Percentiles rank a stretch among this genome's conserved stretches.
phyloP scores from a whole-genome alignment of 1,140 invertebrate genomes.

The Aphaenogaster ashmeadi region DNA sequence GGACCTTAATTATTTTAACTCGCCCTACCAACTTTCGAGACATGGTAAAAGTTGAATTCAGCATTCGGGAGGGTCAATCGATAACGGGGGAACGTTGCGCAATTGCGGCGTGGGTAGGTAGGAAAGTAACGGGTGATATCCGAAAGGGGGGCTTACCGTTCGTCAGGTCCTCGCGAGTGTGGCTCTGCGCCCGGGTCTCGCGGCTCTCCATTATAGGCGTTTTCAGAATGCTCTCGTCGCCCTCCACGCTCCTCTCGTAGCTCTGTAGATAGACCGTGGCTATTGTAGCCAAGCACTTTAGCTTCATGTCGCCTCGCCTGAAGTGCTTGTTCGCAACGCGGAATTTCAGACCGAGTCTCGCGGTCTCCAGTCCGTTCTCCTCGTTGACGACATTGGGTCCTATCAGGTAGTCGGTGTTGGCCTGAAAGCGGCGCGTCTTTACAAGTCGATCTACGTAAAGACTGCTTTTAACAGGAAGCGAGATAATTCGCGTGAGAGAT shows the following conservation, averaged over 20 bases:
- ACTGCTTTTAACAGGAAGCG: background rate
- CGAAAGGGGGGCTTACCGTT: conserved; percentile 70
- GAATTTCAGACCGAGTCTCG: conserved; percentile 91
- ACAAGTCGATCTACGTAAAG: background rate
- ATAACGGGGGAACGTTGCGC: conserved; percentile 38
- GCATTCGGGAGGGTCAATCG: conserved; percentile 17
- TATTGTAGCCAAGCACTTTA: conserved; percentile 96
- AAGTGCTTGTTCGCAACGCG: conserved; percentile 92
- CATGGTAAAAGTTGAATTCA: conserved; percentile 27
- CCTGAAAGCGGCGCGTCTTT: conserved; percentile 80
- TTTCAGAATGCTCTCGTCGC: conserved; percentile 89
- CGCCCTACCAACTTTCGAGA: background rate
- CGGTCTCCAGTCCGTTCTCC: conserved; percentile 90
- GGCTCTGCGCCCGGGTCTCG: conserved; percentile 87
- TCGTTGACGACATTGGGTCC: conserved; percentile 82
- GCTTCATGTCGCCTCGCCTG: conserved; percentile 93
- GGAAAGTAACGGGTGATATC: conserved; percentile 13
- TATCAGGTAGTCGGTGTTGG: conserved; percentile 86
- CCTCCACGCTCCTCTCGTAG: conserved; percentile 94
- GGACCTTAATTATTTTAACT: conserved; percentile 30
- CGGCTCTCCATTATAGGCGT: conserved; percentile 90
- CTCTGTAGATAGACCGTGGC: conserved; percentile 93
- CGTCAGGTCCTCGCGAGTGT: conserved; percentile 76
- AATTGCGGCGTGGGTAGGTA: conserved; percentile 12
- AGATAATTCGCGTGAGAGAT: background rate